Evolutionary conservation across 2,888 invertebrate genomes (phyloP).

Genomic region (Andrena fulva): DNA sequence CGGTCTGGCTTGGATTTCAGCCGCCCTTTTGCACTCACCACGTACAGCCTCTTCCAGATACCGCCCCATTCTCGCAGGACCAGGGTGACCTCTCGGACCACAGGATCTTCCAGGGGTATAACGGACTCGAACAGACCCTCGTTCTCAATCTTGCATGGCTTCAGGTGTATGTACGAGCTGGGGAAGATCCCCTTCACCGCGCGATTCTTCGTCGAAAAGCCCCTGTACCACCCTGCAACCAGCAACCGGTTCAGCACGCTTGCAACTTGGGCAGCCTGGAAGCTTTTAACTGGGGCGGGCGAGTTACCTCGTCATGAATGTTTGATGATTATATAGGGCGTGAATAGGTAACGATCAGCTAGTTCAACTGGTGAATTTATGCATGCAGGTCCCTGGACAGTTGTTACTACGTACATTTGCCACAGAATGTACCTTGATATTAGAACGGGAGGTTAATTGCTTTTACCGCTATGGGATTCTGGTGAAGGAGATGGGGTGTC

Average conservation of each 20-base stretch:
- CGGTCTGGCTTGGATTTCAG: too few species aligned
- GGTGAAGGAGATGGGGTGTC: too few species aligned
- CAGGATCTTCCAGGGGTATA: conserved; percentile 93
- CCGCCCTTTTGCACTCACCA: conserved; percentile 87
- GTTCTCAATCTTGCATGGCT: conserved; percentile 92
- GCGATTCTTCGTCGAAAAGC: conserved; percentile 92
- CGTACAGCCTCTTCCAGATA: conserved; percentile 96
- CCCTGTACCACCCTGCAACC: conserved; percentile 93
- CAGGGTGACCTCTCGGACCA: conserved; percentile 96
- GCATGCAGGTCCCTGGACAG: too few species aligned
- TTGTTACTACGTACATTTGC: too few species aligned
- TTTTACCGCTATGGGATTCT: too few species aligned
- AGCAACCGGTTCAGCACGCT: conserved; percentile 36
- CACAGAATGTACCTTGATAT: too few species aligned
- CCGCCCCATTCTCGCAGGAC: conserved; percentile 97
- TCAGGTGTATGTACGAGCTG: conserved; percentile 91
- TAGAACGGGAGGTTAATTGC: too few species aligned
- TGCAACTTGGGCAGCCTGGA: background rate
- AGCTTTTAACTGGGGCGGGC: background rate
- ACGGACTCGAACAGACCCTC: conserved; percentile 91
- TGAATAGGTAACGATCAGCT: too few species aligned
- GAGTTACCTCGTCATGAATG: background rate
- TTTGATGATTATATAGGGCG: too few species aligned
- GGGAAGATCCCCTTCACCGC: conserved; percentile 91
- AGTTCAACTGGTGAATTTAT: too few species aligned